Base-by-base conservation (phyloP, 2,797 vertebrate genomes). In the Salarias fasciatus region DNA sequence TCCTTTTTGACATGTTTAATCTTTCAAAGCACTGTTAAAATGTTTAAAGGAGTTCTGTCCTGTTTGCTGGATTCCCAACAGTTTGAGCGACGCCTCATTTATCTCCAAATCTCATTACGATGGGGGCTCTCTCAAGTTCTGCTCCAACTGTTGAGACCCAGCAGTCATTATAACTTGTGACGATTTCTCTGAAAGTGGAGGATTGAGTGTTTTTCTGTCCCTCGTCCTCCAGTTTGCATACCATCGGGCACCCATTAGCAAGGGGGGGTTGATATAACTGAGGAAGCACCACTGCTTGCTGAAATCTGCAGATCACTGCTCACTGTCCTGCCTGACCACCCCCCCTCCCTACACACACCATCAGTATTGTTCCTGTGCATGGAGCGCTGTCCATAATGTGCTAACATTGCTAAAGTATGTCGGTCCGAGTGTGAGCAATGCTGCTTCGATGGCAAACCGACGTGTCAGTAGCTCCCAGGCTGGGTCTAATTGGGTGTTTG, bases 191-290 rank as follows among this genome's bases (percentile, higher is more conserved):
- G 72, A 38, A 40, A 63, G 52, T 59, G 13, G 46, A 65, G 60
- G 57, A 49, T 57, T 38, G 58, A 66, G 66, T 63, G 64, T 46
- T 71, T 70, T 54, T 70, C 50, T 84, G 59, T 61, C 79, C 69
- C 82, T 85, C 78, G 79, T 73, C 52, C 76, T 71, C 62, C 41
- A 52, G 83, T 90, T 90, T 91, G 85, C 85, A 85, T 89, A 84
- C 86, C 84, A 86, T 67, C 70, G 79, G 79, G 68, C 84, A 87
- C 72, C 82, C 85, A 88, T 90, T 89, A 88, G 69, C 85, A 87
- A 91, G 63, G 85, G 31, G 31, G 57, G 75, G 70, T 78, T 67
- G 55, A 41, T 69, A 62, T n/a, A 35, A 64, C 18, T 67, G 55
- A 75, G 75, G 63, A 76, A 78, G 77, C 69, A 50, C 75, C 71